These are phyloP conservation scores for Sebastes diploproa DNA, from an alignment of 2,797 vertebrate genomes.

Conservation along the genomic window DNA sequence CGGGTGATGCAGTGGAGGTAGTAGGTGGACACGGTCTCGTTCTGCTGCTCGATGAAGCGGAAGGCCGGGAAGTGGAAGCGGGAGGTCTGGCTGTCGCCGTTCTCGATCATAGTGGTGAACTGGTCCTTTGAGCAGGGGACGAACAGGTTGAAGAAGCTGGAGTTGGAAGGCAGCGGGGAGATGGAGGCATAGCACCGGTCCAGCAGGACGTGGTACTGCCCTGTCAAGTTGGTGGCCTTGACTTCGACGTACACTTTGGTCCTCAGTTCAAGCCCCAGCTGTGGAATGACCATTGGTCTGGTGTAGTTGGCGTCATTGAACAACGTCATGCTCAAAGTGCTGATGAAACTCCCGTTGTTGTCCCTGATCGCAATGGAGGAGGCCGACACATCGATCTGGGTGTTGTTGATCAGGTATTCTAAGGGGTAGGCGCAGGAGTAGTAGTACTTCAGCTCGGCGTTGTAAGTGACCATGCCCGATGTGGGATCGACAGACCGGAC, in stretches of 20 bases:
- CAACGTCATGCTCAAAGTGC: constrained; percentile 79
- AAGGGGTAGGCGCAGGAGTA: constrained; percentile 84
- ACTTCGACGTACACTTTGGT: constrained; percentile 80
- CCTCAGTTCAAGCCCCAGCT: constrained; percentile 75
- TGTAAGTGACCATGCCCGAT: constrained; percentile 77
- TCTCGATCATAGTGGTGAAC: constrained; percentile 75
- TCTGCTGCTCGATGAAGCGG: constrained; percentile 83
- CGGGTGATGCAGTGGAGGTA: constrained; percentile 82
- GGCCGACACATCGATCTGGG: constrained; percentile 77
- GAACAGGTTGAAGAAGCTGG: constrained; percentile 81
- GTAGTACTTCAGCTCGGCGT: constrained; percentile 81
- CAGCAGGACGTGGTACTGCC: constrained; percentile 80
- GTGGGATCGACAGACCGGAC: not conserved
- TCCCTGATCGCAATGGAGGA: constrained; percentile 80
- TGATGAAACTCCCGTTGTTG: constrained; percentile 86
- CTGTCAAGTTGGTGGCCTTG: constrained; percentile 81
- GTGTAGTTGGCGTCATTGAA: constrained; percentile 69
- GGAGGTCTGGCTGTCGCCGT: constrained; percentile 77
- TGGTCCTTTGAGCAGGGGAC: constrained; percentile 75
- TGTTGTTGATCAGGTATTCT: constrained; percentile 84
- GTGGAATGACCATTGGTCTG: constrained; percentile 64
- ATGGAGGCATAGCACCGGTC: constrained; percentile 84
- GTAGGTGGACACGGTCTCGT: constrained; percentile 77
- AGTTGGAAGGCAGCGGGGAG: constrained; percentile 68
- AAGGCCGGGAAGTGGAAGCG: constrained; percentile 82